Conservation (phyloP, 1,140 invertebrate species). For the Hormaphis cornu region DNA sequence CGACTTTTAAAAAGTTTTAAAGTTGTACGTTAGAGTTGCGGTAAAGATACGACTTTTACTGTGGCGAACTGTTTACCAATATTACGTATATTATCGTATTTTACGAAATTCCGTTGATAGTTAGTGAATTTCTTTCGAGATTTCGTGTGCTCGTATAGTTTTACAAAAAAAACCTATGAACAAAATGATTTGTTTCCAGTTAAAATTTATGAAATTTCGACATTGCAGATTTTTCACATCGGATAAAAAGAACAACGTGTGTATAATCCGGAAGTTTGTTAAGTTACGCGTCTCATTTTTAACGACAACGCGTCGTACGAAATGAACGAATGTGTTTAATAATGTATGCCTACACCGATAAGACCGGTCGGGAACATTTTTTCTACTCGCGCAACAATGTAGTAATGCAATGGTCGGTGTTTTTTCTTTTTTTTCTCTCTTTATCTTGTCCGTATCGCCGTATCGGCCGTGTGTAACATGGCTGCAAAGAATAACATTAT, state of each 20-base stretch:
- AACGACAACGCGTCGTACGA: neutral
- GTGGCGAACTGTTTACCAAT: no score
- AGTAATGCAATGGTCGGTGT: neutral
- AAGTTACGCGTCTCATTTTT: neutral
- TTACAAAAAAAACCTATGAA: no score
- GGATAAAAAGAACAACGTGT: no score
- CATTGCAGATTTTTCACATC: no score
- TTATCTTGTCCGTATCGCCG: conserved; percentile 7
- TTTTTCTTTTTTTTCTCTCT: neutral
- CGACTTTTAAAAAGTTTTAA: neutral
- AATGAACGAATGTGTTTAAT: neutral
- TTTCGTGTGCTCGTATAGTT: no score
- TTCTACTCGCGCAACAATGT: neutral
- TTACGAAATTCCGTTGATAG: no score
- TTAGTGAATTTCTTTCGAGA: no score
- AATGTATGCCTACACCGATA: neutral
- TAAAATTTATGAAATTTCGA: no score
- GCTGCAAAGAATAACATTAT: conserved; percentile 29
- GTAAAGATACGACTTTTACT: no score
- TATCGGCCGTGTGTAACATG: neutral
- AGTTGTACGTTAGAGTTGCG: neutral
- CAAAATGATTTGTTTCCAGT: no score
- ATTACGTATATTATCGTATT: no score
- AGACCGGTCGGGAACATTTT: neutral
- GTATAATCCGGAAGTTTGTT: neutral